Evolutionary conservation across 2,113 vertebrate species (phyloP).

Genomic region (Malurus melanocephalus): DNA sequence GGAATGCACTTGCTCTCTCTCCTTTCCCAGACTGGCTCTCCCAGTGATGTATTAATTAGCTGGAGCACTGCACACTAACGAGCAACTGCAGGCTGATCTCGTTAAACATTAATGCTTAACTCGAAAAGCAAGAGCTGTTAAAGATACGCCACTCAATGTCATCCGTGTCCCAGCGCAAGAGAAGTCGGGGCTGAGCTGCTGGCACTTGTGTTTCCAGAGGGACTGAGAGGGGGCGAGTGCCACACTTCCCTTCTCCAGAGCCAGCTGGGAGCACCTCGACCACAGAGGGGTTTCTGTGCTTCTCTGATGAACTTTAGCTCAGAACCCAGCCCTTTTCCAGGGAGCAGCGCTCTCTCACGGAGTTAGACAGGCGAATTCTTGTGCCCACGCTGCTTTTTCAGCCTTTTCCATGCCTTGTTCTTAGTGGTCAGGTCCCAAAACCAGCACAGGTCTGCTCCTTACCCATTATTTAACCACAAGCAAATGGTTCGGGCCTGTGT

Average conservation of each 20-base stretch:
- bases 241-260: background rate
- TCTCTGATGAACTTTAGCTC: background rate
- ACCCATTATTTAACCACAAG: background rate
- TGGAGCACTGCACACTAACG: constrained; percentile 42
- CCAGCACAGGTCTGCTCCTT: background rate
- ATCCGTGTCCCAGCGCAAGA: constrained; percentile 38
- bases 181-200: background rate
- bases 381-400: background rate
- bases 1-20: constrained; percentile 43
- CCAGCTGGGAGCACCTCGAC: background rate
- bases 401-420: background rate
- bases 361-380: background rate
- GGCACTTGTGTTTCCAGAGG: background rate
- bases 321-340: background rate
- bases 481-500: background rate
- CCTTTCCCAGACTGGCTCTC: background rate
- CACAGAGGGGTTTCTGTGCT: background rate
- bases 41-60: constrained; percentile 62
- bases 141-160: constrained; percentile 54
- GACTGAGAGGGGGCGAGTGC: background rate
- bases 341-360: background rate
- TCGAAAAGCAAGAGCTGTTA: constrained; percentile 62
- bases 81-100: constrained; percentile 61
- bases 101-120: constrained; percentile 74
- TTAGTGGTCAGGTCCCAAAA: background rate